Base-by-base conservation (phyloP, 1,140 invertebrate species). In the Lordiphosa stackelbergi region DNA sequence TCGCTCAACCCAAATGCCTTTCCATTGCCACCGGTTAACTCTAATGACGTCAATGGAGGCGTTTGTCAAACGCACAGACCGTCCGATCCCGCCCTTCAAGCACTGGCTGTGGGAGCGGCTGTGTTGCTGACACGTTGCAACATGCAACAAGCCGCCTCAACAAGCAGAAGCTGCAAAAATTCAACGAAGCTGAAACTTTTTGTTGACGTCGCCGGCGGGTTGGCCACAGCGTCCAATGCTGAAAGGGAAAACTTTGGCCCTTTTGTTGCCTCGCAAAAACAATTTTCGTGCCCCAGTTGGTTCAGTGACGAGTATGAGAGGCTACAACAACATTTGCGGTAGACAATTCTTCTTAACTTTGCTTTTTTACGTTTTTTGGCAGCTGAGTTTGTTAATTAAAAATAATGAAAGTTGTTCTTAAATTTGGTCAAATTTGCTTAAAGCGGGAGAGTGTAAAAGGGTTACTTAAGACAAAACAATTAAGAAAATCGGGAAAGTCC, bases 11-110 rank as follows among this genome's bases (percentile, higher is more conserved):
- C 35, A 37, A 7, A 36, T 8, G 22, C 10, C 37, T 9, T 6
- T 2, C 48, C 42, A 40, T 46, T 10, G 48, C 54, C 42, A 54
- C 42, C 35, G 55, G 56, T 66, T 48, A 56, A 53, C 55, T 66
- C 42, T 69, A 69, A 69, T 66, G 66, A 69, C 66, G 66, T 69
- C 66, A 69, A 69, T 69, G 66, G 42, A 42, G 62, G 37, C 38
- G 22, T 56, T 69, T 69, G 62, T 61, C 62, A 66, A 69, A 55
- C 52, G 56, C 56, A 61, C 16, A 12, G 6, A 45, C 37, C 61
- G 28, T 31, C 28, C 7, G 28, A 7, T 31, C 28, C 28, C 28
- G 28, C 28, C 28, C 28, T 8, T 10, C 47, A 9, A 19, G 34
- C 22, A 10, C 22, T 9, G 11, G 36, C 13, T 19, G 13, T 38